Evolutionary conservation across 2,113 vertebrate genomes (phyloP), one percentile per base, ranked within the genome.

Genomic region (Gadus chalcogrammus): DNA sequence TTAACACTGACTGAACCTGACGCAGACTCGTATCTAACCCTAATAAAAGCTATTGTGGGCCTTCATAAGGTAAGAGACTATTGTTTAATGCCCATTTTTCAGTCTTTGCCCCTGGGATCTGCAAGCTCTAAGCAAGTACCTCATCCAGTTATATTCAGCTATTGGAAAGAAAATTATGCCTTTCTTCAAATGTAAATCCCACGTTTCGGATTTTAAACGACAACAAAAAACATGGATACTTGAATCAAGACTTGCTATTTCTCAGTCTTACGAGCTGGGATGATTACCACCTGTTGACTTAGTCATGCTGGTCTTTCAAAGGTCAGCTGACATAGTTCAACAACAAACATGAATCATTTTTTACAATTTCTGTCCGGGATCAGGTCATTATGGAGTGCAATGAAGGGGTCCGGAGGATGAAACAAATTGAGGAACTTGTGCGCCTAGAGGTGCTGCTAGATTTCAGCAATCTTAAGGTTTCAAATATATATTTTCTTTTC

Each of bases 351-450:
- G 18, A 13, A 59, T 59, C 0, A 59, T 59, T 6, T 17, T 18
- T 1, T 59, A 13, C 56, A 28, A 15, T 12, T 7, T 12, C 52
- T 27, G 58, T 5, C 3, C 63, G 15, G 79, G 52, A 60, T 1
- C 81, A 94, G 93, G 91, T 93, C 4, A 79, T 93, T 68, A 70
- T 16, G 0, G 82, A 87, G 24, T 94, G 93, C 71, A 82, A 94
- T 48, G 17, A 74, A 0, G 78, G 82, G 0, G 87, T 93, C 31
- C 62, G 15, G 56, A 82, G 74, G 73, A 92, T 93, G 90, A 92
- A 92, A 71, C 87, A 67, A 73, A 92, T 91, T 0, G 92, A 94
- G 75, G 84, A 93, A 69, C 84, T 94, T 71, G 86, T 93, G 63
- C 75, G 60, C n/a, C 80, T 94, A 69, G 88, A 92, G 70, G 89